Evolutionary conservation across 2,113 vertebrate species (phyloP).

Genomic region (Todiramphus chloris): DNA sequence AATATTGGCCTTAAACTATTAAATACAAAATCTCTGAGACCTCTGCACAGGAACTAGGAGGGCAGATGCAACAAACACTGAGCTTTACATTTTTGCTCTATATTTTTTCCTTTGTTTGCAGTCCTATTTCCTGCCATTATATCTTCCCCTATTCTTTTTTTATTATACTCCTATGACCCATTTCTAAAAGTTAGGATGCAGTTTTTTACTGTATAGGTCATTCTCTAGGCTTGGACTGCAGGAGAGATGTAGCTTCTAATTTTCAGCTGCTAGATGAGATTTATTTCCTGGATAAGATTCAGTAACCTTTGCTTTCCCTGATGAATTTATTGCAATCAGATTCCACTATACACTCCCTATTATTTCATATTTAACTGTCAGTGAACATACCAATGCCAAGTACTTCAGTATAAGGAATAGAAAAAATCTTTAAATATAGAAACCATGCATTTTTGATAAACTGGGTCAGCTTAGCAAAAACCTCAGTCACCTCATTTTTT

Average conservation of each 20-base stretch:
- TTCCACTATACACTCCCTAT: neutral
- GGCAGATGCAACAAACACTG: neutral
- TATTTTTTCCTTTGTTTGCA: slow-evolving; percentile 2
- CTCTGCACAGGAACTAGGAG: neutral
- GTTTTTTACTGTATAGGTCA: neutral
- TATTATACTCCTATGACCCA: neutral
- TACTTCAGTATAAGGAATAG: neutral
- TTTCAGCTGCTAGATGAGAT: neutral
- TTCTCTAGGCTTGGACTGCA: neutral
- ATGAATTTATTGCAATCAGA: neutral
- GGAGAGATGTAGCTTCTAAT: neutral
- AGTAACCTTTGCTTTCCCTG: neutral
- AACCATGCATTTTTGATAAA: slow-evolving; percentile 11
- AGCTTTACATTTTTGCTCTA: neutral
- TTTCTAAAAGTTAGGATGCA: slow-evolving; percentile 17
- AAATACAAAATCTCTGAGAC: slow-evolving; percentile 44
- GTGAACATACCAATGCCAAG: neutral
- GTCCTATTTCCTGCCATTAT: slow-evolving; percentile 2
- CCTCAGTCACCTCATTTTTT: neutral
- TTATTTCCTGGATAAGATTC: neutral
- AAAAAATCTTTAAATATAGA: neutral
- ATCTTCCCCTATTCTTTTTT: neutral
- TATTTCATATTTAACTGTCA: neutral
- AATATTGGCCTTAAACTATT: slow-evolving; percentile 28
- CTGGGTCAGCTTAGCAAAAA: neutral